phyloP scores from a whole-genome alignment of 2,113 vertebrate genomes.

The Illadopsis cleaveri region DNA sequence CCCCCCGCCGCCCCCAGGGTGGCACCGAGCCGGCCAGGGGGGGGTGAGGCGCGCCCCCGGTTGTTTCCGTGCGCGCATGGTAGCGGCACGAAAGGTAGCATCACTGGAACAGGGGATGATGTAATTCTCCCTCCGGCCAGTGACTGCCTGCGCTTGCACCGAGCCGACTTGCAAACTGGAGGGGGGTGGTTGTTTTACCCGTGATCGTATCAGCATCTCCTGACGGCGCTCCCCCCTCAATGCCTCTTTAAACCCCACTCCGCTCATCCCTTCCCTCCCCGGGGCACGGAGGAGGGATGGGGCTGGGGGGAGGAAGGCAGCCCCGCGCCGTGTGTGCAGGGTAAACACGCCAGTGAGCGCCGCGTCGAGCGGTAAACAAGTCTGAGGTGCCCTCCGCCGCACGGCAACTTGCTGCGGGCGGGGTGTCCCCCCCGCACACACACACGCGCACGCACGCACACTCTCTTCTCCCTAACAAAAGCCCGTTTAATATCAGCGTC shows the following conservation, averaged over 20 bases:
- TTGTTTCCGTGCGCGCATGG: neutral
- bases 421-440: neutral
- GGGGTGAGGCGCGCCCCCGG: neutral
- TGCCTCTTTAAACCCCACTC: neutral
- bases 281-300: neutral
- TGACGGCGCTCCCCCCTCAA: neutral
- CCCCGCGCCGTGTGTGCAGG: neutral
- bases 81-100: conserved; percentile 39
- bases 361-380: conserved; percentile 40
- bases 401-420: conserved; percentile 30
- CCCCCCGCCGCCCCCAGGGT: neutral
- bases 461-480: conserved; percentile 36
- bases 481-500: conserved; percentile 30
- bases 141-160: conserved; percentile 22
- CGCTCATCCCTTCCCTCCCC: neutral
- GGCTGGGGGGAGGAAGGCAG: neutral
- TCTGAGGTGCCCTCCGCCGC: conserved; percentile 12
- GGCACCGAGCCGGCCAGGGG: neutral
- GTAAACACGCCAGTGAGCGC: conserved; percentile 23
- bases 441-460: neutral
- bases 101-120: conserved; percentile 21
- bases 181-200: neutral
- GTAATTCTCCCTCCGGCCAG: conserved; percentile 53
- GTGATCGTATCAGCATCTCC: conserved; percentile 16
- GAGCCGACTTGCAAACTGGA: neutral